Evolutionary conservation across 2,113 vertebrate genomes (phyloP), one percentile per base, ranked within the genome.

Genomic region (Siniperca knerii): DNA sequence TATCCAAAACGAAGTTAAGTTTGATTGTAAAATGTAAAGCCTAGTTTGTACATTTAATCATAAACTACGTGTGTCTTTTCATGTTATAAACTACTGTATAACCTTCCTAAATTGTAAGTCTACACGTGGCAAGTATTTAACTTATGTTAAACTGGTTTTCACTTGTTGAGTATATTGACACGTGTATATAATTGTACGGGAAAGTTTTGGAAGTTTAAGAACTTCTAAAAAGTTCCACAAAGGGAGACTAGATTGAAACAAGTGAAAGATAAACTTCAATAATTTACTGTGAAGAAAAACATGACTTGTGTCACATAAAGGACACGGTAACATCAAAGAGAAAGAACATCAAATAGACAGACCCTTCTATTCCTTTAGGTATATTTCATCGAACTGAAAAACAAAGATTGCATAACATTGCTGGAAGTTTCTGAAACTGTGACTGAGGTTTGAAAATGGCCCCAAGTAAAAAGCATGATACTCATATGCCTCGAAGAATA

Each of bases 321-420:
- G 66, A 83, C 71, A 84, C 35, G 58, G 75, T 25, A 52, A 66
- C 75, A 84, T 90, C 81, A 89, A 89, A 90, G 87, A 84, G 50
- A n/a, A 55, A 35, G 23, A 77, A 46, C 80, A 84, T 92, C 85
- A 89, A 84, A 87, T 77, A 78, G 37, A 23, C 12, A 35, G 29
- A 29, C n/a, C 55, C 66, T 42, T 89, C 62, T 35, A 13, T 75
- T 65, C 65, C 77, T 35, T 48, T 4, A 75, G 87, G 72, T 20
- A 1, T 18, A 42, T 25, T 79, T 52, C 73, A 83, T 80, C 77
- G 44, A 48, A 46, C 73, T 65, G 76, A 81, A 58, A 85, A 73
- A 86, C 77, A 90, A 79, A 61, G 82, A 80, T 42, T 67, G 23
- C 10, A 37, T 18, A 23, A 54, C 37, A 23, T 40, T n/a, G 52